These are phyloP conservation scores for Cygnus atratus DNA, from an alignment of 2,113 vertebrate genomes.

Conservation along the genomic window DNA sequence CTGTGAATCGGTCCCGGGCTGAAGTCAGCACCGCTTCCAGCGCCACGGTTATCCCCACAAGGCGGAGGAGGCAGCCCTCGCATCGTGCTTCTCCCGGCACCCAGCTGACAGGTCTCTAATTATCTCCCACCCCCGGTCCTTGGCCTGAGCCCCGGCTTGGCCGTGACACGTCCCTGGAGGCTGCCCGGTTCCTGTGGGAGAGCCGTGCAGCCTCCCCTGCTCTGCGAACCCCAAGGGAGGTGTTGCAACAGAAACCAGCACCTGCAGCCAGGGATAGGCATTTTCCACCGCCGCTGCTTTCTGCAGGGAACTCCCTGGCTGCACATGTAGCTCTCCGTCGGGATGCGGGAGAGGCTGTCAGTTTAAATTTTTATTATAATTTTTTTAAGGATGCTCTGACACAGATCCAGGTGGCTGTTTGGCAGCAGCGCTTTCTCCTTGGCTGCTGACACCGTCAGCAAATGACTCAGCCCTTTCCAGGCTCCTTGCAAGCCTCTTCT, in stretches of 20 bases:
- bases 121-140: constrained; percentile 10
- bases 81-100: background rate
- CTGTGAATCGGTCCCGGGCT: background rate
- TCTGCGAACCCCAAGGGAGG: background rate
- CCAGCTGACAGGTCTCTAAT: background rate
- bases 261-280: constrained; percentile 35
- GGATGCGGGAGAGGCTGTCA: background rate
- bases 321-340: background rate
- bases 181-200: constrained; percentile 20
- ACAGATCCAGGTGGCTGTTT: constrained; percentile 35
- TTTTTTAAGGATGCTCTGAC: background rate
- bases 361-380: no score
- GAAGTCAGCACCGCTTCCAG: background rate
- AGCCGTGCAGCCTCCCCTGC: background rate
- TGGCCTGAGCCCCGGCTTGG: background rate
- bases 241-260: constrained; percentile 32
- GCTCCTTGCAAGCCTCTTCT: background rate
- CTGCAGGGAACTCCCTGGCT: background rate
- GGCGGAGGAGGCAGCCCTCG: constrained; percentile 2
- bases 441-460: background rate
- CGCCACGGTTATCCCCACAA: background rate
- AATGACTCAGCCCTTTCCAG: constrained; percentile 41
- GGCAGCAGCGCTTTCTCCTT: background rate
- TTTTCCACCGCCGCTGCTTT: background rate
- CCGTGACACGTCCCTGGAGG: background rate